phyloP scores from a whole-genome alignment of 2,888 invertebrate species.

The Calliopum simillimum region DNA sequence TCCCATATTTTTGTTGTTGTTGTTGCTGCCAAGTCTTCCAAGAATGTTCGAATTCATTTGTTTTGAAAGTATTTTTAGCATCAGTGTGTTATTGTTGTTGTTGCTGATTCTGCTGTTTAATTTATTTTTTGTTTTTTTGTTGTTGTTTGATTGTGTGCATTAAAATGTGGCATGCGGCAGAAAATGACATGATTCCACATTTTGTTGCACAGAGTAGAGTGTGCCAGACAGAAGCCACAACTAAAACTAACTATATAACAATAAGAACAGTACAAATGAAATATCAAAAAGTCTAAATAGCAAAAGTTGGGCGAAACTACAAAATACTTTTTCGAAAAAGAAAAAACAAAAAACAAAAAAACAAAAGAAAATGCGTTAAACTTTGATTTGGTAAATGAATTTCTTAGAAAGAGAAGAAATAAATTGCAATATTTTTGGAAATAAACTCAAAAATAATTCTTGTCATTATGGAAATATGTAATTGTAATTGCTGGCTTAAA shows the following conservation, averaged over 20 bases:
- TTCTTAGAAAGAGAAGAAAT: too few species aligned
- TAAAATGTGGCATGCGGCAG: conserved; percentile 17
- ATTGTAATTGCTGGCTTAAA: too few species aligned
- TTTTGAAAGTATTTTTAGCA: conserved; percentile 21
- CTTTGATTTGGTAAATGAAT: too few species aligned
- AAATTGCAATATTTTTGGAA: too few species aligned
- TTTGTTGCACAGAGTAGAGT: conserved; percentile 4
- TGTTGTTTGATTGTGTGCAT: conserved; percentile 1
- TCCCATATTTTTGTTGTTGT: too few species aligned
- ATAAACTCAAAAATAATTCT: too few species aligned
- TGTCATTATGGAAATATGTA: too few species aligned
- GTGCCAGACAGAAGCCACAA: not conserved
- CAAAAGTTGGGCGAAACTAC: too few species aligned
- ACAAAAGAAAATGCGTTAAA: too few species aligned
- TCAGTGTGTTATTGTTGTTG: not conserved
- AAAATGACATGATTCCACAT: conserved; percentile 20
- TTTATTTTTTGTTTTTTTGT: not conserved
- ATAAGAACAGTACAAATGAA: not conserved
- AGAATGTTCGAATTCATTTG: conserved; percentile 5
- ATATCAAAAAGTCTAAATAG: too few species aligned
- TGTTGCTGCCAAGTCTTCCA: not conserved
- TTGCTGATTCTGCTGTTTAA: not conserved
- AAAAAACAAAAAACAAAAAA: too few species aligned
- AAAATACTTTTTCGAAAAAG: too few species aligned
- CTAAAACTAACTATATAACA: conserved; percentile 3